phyloP scores from a whole-genome alignment of 2,797 vertebrate species.

The Cirrhinus mrigala region DNA sequence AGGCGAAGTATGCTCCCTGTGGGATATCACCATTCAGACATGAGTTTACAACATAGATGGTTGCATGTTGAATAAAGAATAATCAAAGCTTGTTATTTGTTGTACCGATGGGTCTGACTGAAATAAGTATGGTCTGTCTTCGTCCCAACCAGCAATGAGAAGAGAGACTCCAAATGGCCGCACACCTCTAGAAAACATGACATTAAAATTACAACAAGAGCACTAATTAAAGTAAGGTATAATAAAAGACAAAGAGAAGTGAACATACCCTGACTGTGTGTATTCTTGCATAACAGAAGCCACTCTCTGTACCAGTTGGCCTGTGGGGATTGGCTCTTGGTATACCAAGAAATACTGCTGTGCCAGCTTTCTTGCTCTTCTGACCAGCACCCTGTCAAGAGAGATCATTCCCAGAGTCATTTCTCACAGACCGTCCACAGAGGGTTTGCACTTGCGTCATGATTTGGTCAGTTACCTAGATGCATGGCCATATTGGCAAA shows the following conservation, averaged over 20 bases:
- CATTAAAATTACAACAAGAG: background rate
- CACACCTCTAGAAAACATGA: slow-evolving; percentile 83
- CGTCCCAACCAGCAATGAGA: slow-evolving; percentile 98
- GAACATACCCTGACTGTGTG: slow-evolving; percentile 92
- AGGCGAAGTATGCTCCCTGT: slow-evolving; percentile 98
- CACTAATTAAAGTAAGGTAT: background rate
- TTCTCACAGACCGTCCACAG: background rate
- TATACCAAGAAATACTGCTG: slow-evolving; percentile 98
- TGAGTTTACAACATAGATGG: background rate
- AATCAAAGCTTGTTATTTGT: slow-evolving; percentile 1
- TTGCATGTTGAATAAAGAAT: background rate
- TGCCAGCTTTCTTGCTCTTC: slow-evolving; percentile 95
- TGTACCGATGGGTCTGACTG: slow-evolving; percentile 96
- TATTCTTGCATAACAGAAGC: slow-evolving; percentile 99
- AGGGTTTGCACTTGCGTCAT: too few species aligned
- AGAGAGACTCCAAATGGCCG: slow-evolving; percentile 97
- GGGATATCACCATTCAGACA: background rate
- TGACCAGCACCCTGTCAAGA: slow-evolving; percentile 89
- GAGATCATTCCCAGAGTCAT: background rate
- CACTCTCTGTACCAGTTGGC: slow-evolving; percentile 96
- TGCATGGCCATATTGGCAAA: too few species aligned
- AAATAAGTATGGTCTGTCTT: slow-evolving; percentile 95
- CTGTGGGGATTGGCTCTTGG: slow-evolving; percentile 97
- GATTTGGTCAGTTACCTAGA: too few species aligned
- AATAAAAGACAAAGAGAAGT: background rate